phyloP scores from a whole-genome alignment of 2,113 vertebrate genomes.

The Typhlomys cinereus region DNA sequence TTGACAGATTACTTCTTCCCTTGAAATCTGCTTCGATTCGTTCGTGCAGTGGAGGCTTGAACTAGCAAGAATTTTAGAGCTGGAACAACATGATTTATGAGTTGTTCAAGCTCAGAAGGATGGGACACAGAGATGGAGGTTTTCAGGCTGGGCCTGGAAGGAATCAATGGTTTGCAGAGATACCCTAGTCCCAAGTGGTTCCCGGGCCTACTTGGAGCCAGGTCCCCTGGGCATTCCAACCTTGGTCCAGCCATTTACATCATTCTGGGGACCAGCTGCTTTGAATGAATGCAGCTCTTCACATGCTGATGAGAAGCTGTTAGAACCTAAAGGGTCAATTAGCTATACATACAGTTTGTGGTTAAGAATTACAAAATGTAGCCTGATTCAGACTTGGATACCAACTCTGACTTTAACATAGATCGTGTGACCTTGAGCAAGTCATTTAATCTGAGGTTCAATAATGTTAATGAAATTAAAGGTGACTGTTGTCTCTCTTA shows the following conservation, averaged over 20 bases:
- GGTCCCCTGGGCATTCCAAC: not conserved
- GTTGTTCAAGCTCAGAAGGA: not conserved
- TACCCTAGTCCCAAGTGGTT: not conserved
- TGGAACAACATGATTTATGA: not conserved
- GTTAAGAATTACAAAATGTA: not conserved
- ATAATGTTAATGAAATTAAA: not conserved
- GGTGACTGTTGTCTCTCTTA: not conserved
- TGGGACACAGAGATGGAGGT: rapidly evolving
- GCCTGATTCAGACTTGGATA: not conserved
- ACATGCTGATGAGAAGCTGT: not conserved
- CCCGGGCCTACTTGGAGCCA: not conserved
- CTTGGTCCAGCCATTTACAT: too few species aligned
- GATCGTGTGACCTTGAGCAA: not conserved
- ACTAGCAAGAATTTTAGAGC: not conserved
- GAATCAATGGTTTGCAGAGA: not conserved
- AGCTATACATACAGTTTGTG: not conserved
- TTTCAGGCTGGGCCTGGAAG: not conserved
- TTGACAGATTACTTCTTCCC: not conserved
- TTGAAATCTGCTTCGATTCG: not conserved
- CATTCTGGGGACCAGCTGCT: too few species aligned
- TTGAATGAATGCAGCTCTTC: not conserved
- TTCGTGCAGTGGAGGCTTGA: not conserved
- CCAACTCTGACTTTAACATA: not conserved
- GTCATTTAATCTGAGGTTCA: not conserved
- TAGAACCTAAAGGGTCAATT: not conserved